Percentiles rank a stretch among this genome's conserved stretches.
phyloP scores from a whole-genome alignment of 2,113 vertebrate species.

The Pedionomus torquatus region DNA sequence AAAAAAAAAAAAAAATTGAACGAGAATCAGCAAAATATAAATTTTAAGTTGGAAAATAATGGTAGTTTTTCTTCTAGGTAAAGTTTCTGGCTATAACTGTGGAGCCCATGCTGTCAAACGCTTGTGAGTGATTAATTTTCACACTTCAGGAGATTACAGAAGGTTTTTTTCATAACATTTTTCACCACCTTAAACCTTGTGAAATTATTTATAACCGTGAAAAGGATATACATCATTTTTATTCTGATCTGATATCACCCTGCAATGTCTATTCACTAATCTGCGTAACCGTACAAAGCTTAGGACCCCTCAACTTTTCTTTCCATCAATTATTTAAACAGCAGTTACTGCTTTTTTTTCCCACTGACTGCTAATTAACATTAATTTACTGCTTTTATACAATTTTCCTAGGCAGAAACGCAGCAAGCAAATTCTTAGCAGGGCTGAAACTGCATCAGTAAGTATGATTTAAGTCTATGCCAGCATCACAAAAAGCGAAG shows the following conservation, averaged over 20 bases:
- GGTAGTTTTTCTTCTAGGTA: not conserved
- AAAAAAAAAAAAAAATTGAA: not conserved
- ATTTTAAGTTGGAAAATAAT: not conserved
- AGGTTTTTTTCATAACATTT: not conserved
- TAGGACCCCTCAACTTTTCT: not conserved
- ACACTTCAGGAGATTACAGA: slow-evolving; percentile 4
- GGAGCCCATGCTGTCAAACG: not conserved
- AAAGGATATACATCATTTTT: not conserved
- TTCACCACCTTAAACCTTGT: not conserved
- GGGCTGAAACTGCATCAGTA: not conserved
- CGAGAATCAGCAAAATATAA: not conserved
- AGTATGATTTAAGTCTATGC: not conserved
- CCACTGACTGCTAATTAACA: not conserved
- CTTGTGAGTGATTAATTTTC: slow-evolving; percentile 7
- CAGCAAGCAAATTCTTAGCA: not conserved
- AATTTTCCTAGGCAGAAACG: not conserved
- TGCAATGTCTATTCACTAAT: not conserved
- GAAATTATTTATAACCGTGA: not conserved
- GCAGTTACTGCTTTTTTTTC: not conserved
- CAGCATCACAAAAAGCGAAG: not conserved
- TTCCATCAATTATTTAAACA: not conserved
- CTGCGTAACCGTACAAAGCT: not conserved
- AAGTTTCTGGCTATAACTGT: not conserved
- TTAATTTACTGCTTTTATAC: not conserved
- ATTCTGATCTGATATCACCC: not conserved